A percentile compares a stretch with the other conserved stretches of the same genome.
Conservation (phyloP, 2,113 vertebrate species). For the Callorhinus ursinus region DNA sequence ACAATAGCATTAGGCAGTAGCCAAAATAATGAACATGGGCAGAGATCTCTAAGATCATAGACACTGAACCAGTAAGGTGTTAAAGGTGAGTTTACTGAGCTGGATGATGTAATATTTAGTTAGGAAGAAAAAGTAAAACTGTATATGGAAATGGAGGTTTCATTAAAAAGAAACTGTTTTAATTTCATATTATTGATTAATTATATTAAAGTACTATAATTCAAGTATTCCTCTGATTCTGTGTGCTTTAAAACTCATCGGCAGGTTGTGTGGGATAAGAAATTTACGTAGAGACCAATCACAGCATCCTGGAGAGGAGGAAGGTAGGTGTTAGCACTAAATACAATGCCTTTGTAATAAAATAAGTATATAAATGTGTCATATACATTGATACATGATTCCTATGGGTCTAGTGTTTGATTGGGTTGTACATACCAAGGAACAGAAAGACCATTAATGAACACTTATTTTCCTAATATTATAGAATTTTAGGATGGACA, state of each 20-base stretch:
- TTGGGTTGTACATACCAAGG: neutral
- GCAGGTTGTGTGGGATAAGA: neutral
- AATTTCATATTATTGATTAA: slow-evolving; percentile 24
- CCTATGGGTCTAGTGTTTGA: neutral
- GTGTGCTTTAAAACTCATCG: neutral
- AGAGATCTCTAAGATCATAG: neutral
- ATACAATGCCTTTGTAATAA: neutral
- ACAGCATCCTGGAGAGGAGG: neutral
- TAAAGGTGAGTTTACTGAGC: neutral
- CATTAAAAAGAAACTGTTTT: neutral
- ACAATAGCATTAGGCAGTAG: neutral
- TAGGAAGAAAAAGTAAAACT: neutral
- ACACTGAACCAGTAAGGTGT: neutral
- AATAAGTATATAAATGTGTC: neutral
- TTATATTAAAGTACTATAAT: neutral
- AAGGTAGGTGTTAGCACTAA: neutral
- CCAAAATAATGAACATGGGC: neutral
- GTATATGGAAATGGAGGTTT: neutral
- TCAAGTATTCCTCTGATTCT: neutral
- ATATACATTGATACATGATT: neutral
- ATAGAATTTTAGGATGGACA: neutral
- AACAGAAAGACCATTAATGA: neutral
- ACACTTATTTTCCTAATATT: neutral
- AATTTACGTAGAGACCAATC: neutral
- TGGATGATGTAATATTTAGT: neutral